Base-by-base conservation (phyloP, 1,140 invertebrate species). In the Chrysomallon squamiferum region DNA sequence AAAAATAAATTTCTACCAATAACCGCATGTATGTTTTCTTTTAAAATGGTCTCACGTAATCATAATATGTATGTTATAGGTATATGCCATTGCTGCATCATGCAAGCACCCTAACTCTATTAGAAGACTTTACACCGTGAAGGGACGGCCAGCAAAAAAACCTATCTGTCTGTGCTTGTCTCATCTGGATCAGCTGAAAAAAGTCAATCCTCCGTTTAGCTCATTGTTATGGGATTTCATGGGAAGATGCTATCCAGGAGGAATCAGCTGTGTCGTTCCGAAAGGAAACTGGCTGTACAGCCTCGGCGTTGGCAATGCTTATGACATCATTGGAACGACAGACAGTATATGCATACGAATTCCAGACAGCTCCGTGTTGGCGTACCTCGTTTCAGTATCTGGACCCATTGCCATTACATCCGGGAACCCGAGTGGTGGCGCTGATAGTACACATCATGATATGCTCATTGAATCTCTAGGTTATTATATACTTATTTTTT, bases 361-460 rank as follows among this genome's bases (percentile, higher is more conserved):
- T 13, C 72, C 72, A 0, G 71, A 73, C 60, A 65, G 65, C 29
- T 63, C 73, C 25, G 68, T 72, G 6, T 52, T 75, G 27, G 67
- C 73, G 13, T 72, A 75, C 43, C 62, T 75, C 27, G 59, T 68
- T 20, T 41, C 33, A 22, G 43, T 72, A n/a, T 62, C 68, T 4
- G 74, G 72, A 43, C 72, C 74, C 15, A 45, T 76, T 18, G 72
- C 74, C 52, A 45, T 76, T 15, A 74, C 72, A 1, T 76, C 74
- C 2, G 74, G 71, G 56, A 74, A 76, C 56, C 72, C 72, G 3
- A 76, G 74, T 47, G 72, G 74, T 5, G 74, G 73, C 45, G 65
- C 63, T 6, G 75, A 76, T 63, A 76, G 75, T 47, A 66, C 66
- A 27, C 75, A 76, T 60, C 75, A 76, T 59, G 64, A 68, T 49